Percentiles rank a stretch among this genome's conserved stretches.
phyloP scores from a whole-genome alignment of 2,113 vertebrate species.

The Gavia stellata region DNA sequence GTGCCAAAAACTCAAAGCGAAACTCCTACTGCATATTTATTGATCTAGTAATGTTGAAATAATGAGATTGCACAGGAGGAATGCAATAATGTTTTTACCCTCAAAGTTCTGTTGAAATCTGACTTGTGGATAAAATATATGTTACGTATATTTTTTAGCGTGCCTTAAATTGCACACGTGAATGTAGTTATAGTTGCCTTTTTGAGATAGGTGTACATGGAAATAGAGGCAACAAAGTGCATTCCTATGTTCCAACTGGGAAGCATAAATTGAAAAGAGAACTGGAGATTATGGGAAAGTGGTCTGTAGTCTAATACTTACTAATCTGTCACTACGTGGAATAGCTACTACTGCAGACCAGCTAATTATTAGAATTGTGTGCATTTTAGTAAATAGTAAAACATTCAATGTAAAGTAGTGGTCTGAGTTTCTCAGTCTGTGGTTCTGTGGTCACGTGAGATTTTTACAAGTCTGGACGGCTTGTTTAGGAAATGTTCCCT shows the following conservation, averaged over 20 bases:
- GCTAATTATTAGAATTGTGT: background rate
- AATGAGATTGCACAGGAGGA: background rate
- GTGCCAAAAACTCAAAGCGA: background rate
- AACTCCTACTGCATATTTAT: background rate
- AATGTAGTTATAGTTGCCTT: background rate
- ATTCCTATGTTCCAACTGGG: background rate
- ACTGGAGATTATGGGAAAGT: background rate
- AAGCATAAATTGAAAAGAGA: background rate
- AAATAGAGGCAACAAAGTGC: background rate
- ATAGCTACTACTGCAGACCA: background rate
- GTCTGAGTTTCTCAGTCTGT: background rate
- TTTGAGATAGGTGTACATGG: background rate
- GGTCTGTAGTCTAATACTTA: background rate
- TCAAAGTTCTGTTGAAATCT: background rate
- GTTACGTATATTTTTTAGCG: background rate
- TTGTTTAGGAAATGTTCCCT: background rate
- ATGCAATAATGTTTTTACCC: background rate
- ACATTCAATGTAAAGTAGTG: background rate
- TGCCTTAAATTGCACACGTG: background rate
- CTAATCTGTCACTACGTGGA: background rate
- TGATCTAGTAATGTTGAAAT: background rate
- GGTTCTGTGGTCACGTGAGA: background rate
- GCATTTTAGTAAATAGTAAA: background rate
- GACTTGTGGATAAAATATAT: background rate
- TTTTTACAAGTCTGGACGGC: background rate